These are phyloP conservation scores for Phymatocera aterrima DNA, from an alignment of 2,888 invertebrate genomes.

Conservation along the genomic window DNA sequence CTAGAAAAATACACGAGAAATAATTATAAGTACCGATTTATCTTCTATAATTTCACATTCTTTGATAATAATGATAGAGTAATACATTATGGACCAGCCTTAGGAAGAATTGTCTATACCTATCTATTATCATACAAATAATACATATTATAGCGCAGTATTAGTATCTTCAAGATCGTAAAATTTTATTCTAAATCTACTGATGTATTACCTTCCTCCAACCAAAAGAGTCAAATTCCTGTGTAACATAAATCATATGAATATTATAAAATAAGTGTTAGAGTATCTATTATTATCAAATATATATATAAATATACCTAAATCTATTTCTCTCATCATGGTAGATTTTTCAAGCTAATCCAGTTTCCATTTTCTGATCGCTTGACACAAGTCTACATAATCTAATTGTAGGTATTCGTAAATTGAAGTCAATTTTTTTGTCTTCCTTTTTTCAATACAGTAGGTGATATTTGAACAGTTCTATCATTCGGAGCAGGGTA, in stretches of 20 bases:
- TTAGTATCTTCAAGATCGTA: no score
- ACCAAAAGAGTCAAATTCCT: background rate
- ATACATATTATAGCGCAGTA: no score
- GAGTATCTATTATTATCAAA: background rate
- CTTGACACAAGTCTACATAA: background rate
- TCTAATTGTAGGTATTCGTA: background rate
- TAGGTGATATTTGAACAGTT: background rate
- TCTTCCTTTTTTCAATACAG: background rate
- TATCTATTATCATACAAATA: no score
- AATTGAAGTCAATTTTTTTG: background rate
- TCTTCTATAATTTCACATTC: background rate
- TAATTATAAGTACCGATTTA: background rate
- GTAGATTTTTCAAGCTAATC: background rate
- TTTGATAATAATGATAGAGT: background rate
- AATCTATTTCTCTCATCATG: no score
- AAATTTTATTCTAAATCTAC: no score
- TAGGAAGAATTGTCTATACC: background rate
- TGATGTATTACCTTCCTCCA: no score
- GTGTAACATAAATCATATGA: background rate
- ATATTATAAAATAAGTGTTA: background rate
- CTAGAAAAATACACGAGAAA: background rate
- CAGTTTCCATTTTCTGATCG: background rate
- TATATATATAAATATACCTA: background rate
- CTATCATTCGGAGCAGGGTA: slow-evolving; percentile 39
- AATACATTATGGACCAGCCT: background rate